Percentiles rank a stretch among this genome's conserved stretches.
Evolutionary conservation across 2,888 invertebrate genomes (phyloP).

Genomic region (Chrysopilus asiliformis): DNA sequence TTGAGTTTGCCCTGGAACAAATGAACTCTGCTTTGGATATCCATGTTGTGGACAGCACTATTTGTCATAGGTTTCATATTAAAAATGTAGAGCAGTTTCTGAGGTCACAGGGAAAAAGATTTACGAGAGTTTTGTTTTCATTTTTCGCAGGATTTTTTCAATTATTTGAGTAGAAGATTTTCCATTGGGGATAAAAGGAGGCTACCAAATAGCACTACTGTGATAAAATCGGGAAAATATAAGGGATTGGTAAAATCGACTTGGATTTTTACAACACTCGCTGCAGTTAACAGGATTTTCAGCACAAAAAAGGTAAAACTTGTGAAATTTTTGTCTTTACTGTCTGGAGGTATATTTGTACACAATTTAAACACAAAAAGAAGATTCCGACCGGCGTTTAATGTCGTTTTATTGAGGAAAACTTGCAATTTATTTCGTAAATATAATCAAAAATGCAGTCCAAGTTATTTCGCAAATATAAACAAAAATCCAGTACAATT

Average conservation of each 20-base stretch:
- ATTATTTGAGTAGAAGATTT: slow-evolving; percentile 56
- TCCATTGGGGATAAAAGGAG: slow-evolving; percentile 49
- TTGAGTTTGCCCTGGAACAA: slow-evolving; percentile 60
- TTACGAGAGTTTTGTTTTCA: background rate
- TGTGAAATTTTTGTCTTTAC: background rate
- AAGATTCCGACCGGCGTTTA: too few relatives aligned
- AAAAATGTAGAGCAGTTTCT: slow-evolving; percentile 41
- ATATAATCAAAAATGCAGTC: too few relatives aligned
- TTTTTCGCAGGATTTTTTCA: slow-evolving; percentile 46
- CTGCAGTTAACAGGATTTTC: slow-evolving; percentile 61
- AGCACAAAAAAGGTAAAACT: slow-evolving; percentile 44
- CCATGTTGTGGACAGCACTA: slow-evolving; percentile 48
- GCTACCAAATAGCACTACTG: slow-evolving; percentile 48
- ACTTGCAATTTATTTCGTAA: too few relatives aligned
- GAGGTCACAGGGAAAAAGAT: too few relatives aligned
- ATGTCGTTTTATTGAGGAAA: too few relatives aligned
- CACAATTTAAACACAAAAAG: too few relatives aligned
- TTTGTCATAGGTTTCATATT: slow-evolving; percentile 56
- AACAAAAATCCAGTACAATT: too few relatives aligned
- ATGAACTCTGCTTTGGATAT: slow-evolving; percentile 63
- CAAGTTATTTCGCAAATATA: too few relatives aligned
- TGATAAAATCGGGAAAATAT: slow-evolving; percentile 47
- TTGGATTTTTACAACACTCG: slow-evolving; percentile 57
- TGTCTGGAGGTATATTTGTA: too few relatives aligned
- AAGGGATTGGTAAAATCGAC: slow-evolving; percentile 56